A percentile compares a stretch with the other conserved stretches of the same genome.
Conservation (phyloP, 2,888 invertebrate species). For the Trichopria drosophilae region DNA sequence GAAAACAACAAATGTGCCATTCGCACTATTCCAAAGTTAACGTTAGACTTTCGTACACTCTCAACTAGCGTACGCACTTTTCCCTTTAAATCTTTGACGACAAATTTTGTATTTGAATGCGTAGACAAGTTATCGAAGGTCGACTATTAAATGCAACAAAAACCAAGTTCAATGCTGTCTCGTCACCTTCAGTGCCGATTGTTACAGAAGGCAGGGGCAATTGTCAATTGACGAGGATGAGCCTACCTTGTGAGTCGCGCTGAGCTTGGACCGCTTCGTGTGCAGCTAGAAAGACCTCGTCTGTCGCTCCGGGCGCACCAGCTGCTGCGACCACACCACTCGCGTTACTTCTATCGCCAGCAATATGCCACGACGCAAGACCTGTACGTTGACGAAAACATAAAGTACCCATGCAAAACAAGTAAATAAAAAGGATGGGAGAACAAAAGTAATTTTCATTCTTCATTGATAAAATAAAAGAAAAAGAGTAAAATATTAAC, state of each 20-base stretch:
- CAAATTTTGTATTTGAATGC: too few species aligned
- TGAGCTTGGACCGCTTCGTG: slow-evolving; percentile 77
- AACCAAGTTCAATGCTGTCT: too few species aligned
- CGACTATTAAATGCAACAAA: too few species aligned
- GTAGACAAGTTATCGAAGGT: too few species aligned
- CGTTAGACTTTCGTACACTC: neutral
- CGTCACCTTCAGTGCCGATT: slow-evolving; percentile 53
- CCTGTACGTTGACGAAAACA: slow-evolving; percentile 61
- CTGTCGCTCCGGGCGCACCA: slow-evolving; percentile 60
- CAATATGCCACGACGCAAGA: slow-evolving; percentile 84
- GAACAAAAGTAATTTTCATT: too few species aligned
- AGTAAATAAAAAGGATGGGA: too few species aligned
- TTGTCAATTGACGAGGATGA: slow-evolving; percentile 58
- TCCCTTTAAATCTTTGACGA: neutral
- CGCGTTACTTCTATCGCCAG: slow-evolving; percentile 72
- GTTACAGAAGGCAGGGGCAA: slow-evolving; percentile 49
- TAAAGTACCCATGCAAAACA: slow-evolving; percentile 29
- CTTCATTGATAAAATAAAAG: slow-evolving; percentile 19
- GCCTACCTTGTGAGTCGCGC: slow-evolving; percentile 91
- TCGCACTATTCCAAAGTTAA: too few species aligned
- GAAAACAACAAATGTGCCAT: too few species aligned
- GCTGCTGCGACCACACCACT: slow-evolving; percentile 52
- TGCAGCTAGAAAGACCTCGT: slow-evolving; percentile 82
- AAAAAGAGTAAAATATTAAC: slow-evolving; percentile 15
- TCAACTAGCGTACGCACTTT: slow-evolving; percentile 19